Base-by-base conservation (phyloP, 1,140 invertebrate genomes). In the Orchestia grillus region DNA sequence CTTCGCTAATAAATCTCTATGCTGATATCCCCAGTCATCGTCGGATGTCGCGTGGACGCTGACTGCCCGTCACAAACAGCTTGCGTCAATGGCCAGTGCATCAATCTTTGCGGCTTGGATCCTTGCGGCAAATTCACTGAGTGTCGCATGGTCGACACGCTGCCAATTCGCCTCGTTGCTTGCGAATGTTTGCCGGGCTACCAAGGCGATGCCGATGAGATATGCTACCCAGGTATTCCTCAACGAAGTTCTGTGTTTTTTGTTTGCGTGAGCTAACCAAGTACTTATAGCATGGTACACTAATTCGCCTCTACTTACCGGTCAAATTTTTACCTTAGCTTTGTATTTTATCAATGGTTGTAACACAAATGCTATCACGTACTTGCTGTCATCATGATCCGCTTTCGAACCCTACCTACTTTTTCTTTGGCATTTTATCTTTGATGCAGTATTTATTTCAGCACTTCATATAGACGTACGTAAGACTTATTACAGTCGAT, bases 61-160 rank as follows among this genome's bases (percentile, higher is more conserved):
- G 97, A 97, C 6, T 97, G 97, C 95, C 97, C 97, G n/a, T 96
- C 96, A 40, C 92, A 97, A 44, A 96, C 95, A 77, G 97, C 97
- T 6, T 97, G 97, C 87, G 97, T 97, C 95, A 97, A 97, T 62
- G 96, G 62, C n/a, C n/a, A 96, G 57, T 97, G 97, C 96, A 96
- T 96, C 36, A 95, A 97, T 92, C 96, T 96, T 41, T 97, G 97
- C 95, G 53, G 44, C n/a, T 57, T 97, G 40, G 96, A 97, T 0
- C 97, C 97, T n/a, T 97, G 97, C 95, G 96, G 96, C 91, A 96
- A 96, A n/a, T 98, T 99, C 97, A 98, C 99, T 0, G 98, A 98
- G 88, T 99, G 99, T 97, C 87, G 96, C 8, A 98, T 99, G 0
- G 98, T 99, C 16, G 98, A 99, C 97, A 99, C 98, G 1, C 97